Conservation (phyloP, 2,113 vertebrate genomes). For the Brachyhypopomus gauderio region DNA sequence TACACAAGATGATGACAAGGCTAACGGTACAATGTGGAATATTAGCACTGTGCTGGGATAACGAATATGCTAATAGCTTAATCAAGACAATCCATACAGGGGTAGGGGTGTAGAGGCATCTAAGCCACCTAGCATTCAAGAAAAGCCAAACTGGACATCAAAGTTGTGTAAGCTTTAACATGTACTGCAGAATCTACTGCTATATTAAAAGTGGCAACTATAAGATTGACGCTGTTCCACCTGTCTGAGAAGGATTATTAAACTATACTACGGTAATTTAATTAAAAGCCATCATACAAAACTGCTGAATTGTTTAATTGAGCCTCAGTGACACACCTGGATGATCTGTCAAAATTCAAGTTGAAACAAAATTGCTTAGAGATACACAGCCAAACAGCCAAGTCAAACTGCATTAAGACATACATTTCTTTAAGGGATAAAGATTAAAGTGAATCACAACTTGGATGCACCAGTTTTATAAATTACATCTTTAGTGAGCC, state of each 20-base stretch:
- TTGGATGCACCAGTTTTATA: neutral
- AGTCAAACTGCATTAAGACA: neutral
- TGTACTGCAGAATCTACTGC: neutral
- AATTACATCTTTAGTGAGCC: neutral
- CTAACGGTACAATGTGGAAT: neutral
- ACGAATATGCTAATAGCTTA: neutral
- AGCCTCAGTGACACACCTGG: neutral
- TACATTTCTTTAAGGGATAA: neutral
- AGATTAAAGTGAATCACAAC: neutral
- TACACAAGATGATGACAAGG: neutral
- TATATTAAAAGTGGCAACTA: neutral
- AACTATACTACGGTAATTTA: neutral
- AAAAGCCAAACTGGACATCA: neutral
- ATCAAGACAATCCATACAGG: neutral
- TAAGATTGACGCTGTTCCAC: neutral
- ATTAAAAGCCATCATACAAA: neutral
- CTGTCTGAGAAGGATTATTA: neutral
- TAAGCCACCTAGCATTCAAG: neutral
- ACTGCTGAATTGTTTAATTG: conserved; percentile 3
- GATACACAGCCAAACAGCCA: neutral
- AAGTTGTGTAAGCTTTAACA: neutral
- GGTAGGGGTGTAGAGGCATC: neutral
- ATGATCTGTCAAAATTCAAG: neutral
- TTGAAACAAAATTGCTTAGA: neutral
- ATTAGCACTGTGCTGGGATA: neutral